Evolutionary conservation across 1,140 invertebrate genomes (phyloP), one percentile per base, ranked within the genome.

Genomic region (Chionoecetes opilio): DNA sequence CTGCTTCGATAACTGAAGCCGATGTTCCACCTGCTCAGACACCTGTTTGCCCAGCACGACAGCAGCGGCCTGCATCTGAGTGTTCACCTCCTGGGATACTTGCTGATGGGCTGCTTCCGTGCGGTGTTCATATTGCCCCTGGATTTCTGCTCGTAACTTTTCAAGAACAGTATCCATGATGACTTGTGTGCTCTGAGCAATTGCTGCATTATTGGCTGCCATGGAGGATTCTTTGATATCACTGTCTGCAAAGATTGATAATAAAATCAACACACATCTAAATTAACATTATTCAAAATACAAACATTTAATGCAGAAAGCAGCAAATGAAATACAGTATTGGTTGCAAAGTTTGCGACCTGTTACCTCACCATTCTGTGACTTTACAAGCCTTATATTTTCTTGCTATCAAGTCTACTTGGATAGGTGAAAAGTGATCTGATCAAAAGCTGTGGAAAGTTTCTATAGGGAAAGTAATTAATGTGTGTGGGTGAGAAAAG

Each of bases 151-250:
- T 32, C 88, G 75, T 34, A 93, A 26, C 87, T 95, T 35, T 85
- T 97, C 96, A 32, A 96, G 93, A 29, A 96, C 89, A 17, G 96
- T 95, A 31, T 90, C 91, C 85, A 97, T 92, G 21, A 97, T 95
- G 86, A 96, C 95, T 8, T 96, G 93, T 34, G 96, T 96, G 26
- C 95, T 96, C 84, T 96, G 95, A 17, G 93, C 90, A 41, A 96
- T 26, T 26, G 95, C 85, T 93, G 95, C 95, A 75, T 96, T 86
- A 53, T 88, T 96, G n/a, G 92, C 35, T 41, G 90, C 91, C 21
- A 88, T 89, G 26, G 92, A 8, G 35, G 38, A 38, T 21, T 86
- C 38, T 41, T 53, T 91, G 21, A 88, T 35, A 31, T 87, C 46
- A 87, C n/a, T 53, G 37, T 37, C 41, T 46, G 41, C 3, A 89